Base-by-base conservation (phyloP, 1,140 invertebrate species). In the Macrocentrus cingulum region DNA sequence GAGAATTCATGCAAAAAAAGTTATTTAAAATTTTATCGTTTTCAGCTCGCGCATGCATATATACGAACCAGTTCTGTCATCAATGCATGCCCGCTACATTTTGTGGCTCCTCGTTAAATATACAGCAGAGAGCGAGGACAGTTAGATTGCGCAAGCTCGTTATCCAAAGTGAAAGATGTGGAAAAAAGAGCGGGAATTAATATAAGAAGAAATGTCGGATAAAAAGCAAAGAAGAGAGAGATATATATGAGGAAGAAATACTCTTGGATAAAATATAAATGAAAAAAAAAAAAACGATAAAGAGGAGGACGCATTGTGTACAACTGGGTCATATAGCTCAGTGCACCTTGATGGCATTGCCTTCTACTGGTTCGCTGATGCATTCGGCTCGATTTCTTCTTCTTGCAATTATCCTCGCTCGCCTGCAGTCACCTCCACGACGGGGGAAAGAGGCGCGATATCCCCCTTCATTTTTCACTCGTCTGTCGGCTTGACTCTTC, bases 401-500 rank as follows among this genome's bases (percentile, higher is more conserved):
- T 18, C 13, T 56, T 18, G 55, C 45, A 57, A 57, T 57, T 57
- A 57, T 57, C 45, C 32, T 50, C 45, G 34, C 45, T 57, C 46
- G 55, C 20, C 55, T 32, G 45, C 45, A 49, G 46, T 49, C 23
- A 55, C 36, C 23, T 41, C 37, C 18, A 39, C 32, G 16, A 18
- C 13, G 29, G 44, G 25, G 6, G 42, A 6, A 15, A 20, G 34
- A 52, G 19, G 50, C 18, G 36, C 23, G 16, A 37, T 37, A 50
- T 36, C 46, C 37, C 51, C 41, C 51, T 62, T 59, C 37, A 62
- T 62, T 62, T 62, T 62, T 62, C 60, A 62, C 46, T 52, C 32
- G 45, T 49, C 46, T 37, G 42, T 39, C 56, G 29, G 57, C 13
- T 54, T 39, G 45, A 45, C 32, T 57, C 44, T 50, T 42, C n/a